Percentiles rank a stretch among this genome's conserved stretches.
These are phyloP conservation scores for Nemapogon koenigi DNA, from an alignment of 2,888 invertebrate genomes.

Conservation along the genomic window DNA sequence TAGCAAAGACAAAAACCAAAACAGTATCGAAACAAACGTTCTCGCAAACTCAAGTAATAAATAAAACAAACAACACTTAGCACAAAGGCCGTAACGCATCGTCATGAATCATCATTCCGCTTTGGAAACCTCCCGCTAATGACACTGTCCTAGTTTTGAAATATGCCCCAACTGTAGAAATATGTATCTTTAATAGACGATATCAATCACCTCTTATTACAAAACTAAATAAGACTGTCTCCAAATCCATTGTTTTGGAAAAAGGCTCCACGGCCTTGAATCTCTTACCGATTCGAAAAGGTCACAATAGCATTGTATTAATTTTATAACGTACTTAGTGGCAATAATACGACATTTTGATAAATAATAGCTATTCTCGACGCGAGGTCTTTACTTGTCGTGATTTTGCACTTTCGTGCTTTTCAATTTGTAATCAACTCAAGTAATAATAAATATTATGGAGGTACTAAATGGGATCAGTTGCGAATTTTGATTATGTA, in stretches of 20 bases:
- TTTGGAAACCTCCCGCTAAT: conserved; percentile 43
- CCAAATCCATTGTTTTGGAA: conserved; percentile 9
- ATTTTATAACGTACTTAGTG: conserved; percentile 8
- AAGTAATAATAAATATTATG: no score
- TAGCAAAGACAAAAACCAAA: conserved; percentile 2
- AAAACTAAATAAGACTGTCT: conserved; percentile 4
- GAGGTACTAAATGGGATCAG: no score
- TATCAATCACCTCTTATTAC: conserved; percentile 30
- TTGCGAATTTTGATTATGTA: no score
- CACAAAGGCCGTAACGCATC: conserved; percentile 9
- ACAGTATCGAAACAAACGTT: conserved; percentile 5
- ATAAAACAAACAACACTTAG: conserved; percentile 8
- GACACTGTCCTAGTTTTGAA: conserved; percentile 33
- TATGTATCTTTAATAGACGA: conserved; percentile 32
- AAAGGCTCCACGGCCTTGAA: conserved; percentile 8
- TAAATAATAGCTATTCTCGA: conserved; percentile 9
- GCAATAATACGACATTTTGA: conserved; percentile 9
- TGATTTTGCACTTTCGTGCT: conserved; percentile 11
- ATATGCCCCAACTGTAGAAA: conserved; percentile 24
- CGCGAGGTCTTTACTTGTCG: conserved; percentile 9
- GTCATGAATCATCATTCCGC: conserved; percentile 7
- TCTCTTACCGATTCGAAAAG: conserved; percentile 4
- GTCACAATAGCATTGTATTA: conserved; percentile 5
- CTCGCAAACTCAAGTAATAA: conserved; percentile 3
- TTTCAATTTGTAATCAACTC: conserved; percentile 3